Conservation (phyloP, 2,797 vertebrate species). For the Falco naumanni region DNA sequence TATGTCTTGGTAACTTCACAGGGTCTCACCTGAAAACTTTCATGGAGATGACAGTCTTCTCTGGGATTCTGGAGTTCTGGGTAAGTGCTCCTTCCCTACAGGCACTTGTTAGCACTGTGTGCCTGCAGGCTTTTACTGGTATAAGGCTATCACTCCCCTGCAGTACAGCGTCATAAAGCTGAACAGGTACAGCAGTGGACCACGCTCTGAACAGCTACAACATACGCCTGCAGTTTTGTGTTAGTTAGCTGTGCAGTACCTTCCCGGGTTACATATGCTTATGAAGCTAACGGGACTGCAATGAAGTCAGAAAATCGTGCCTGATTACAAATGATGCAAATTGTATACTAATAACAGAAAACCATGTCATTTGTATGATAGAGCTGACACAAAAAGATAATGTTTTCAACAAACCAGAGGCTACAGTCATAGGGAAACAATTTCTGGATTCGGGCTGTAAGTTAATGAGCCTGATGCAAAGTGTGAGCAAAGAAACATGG, state of each 20-base stretch:
- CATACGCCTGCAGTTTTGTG: fast-evolving
- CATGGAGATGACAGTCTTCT: background rate
- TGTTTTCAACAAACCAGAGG: background rate
- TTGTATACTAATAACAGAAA: background rate
- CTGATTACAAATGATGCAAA: background rate
- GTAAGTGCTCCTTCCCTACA: background rate
- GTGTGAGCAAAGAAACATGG: background rate
- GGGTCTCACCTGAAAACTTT: background rate
- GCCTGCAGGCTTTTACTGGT: background rate
- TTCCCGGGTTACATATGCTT: background rate
- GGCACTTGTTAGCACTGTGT: background rate
- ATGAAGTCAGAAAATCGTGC: background rate
- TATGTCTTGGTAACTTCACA: background rate
- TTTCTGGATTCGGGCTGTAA: background rate
- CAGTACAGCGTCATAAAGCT: background rate
- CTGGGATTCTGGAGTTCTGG: fast-evolving
- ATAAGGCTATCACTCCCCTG: background rate
- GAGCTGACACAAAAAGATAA: background rate
- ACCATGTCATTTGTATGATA: background rate
- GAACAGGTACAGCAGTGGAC: background rate
- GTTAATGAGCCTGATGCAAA: conserved; percentile 17
- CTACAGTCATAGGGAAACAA: background rate
- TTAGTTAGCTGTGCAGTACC: background rate
- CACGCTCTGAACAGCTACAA: background rate
- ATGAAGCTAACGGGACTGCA: background rate